Conservation (phyloP, 2,797 vertebrate species). For the Onychomys torridus region DNA sequence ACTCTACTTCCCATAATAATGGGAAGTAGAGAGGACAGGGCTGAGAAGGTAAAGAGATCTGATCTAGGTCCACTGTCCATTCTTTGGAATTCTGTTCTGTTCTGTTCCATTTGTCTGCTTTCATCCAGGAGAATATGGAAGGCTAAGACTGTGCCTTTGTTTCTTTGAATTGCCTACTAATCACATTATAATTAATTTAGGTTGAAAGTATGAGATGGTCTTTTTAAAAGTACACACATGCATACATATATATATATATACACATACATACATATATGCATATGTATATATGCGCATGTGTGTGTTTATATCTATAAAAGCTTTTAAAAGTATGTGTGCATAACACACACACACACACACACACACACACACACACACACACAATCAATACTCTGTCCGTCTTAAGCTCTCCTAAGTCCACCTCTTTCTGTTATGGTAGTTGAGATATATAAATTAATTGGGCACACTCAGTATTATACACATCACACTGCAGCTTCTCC, state of each 20-base stretch:
- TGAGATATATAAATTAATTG: neutral
- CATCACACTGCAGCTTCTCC: neutral
- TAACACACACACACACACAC: neutral
- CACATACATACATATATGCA: neutral
- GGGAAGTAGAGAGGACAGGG: neutral
- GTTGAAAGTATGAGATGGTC: neutral
- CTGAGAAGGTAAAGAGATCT: neutral
- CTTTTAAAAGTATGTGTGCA: neutral
- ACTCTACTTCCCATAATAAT: neutral
- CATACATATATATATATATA: neutral
- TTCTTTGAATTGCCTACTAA: neutral
- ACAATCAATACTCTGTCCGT: neutral
- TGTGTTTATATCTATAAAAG: neutral
- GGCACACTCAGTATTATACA: neutral
- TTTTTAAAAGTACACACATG: neutral
- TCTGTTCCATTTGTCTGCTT: neutral
- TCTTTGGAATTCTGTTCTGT: neutral
- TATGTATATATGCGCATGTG: too few relatives aligned
- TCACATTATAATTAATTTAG: neutral
- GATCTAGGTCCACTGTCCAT: neutral
- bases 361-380: too few relatives aligned
- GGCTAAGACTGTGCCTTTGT: neutral
- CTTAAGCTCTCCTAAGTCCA: neutral
- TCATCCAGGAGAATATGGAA: neutral
- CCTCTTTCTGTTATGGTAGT: neutral